Base-by-base conservation (phyloP, 2,113 vertebrate species). In the Calyptommatus sinebrachiatus region DNA sequence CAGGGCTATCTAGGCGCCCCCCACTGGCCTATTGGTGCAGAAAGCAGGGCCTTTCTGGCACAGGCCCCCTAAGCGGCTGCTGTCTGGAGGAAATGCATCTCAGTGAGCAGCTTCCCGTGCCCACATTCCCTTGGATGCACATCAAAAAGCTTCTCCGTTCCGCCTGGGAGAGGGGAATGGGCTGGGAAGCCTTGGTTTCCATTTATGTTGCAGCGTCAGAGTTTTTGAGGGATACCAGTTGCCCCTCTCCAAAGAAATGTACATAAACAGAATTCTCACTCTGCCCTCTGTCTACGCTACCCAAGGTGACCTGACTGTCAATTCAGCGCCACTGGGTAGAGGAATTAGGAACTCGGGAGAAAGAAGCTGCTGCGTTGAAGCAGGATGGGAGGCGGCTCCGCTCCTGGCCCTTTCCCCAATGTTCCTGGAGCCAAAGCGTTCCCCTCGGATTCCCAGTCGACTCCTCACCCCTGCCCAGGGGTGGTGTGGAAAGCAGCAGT, bases 41-140 rank as follows among this genome's bases (percentile, higher is more conserved):
- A 79, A 35, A 8, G 80, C 84, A 78, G 89, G 89, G 80, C 87
- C 85, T 78, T 84, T 6, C 83, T 0, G 1, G 86, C 87, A 91
- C 16, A 18, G 53, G 53, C 53, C 53, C 53, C 66, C 87, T 84
- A 81, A 20, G 50, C 7, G 68, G 74, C 87, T 83, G 83, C 87
- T 90, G 86, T 86, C 82, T 76, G 87, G 91, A 88, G 77, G 91
- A 91, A 93, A 90, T 92, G 92, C 89, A 90, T 90, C 84, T 90
- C 86, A 83, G 88, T 90, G 35, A 92, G 89, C 89, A 83, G 85
- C 70, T 84, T 91, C 87, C 87, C 86, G 86, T 87, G 91, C 50
- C 87, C 16, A 3, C 20, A 9, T 85, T 87, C 83, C 48, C 83
- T 41, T 61, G 53, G 48, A 84, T 18, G 89, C 88, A 92, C 72